A percentile compares a stretch with the other conserved stretches of the same genome.
These are phyloP conservation scores for Megamerina dolium DNA, from an alignment of 2,888 invertebrate genomes.

Conservation along the genomic window DNA sequence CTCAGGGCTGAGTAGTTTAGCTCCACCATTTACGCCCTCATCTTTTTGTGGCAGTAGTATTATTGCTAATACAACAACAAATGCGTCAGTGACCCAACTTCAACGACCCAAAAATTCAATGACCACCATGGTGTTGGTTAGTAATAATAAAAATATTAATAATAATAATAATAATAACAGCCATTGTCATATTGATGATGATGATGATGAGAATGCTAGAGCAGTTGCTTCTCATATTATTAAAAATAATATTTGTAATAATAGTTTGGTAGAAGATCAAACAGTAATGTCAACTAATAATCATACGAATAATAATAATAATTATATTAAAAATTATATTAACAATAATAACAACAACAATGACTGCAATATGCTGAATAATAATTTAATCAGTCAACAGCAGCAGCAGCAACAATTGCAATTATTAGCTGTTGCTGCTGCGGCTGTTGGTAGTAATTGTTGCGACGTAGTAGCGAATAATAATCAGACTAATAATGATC, in stretches of 20 bases:
- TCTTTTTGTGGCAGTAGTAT: background rate
- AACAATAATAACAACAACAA: constrained; percentile 27
- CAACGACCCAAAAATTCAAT: constrained; percentile 36
- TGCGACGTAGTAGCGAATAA: constrained; percentile 18
- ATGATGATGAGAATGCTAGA: background rate
- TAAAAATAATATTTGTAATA: too few species aligned
- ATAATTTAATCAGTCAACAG: constrained; percentile 32
- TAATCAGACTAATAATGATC: constrained; percentile 2
- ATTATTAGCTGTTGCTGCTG: constrained; percentile 34
- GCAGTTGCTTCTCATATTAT: too few species aligned
- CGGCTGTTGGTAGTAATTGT: constrained; percentile 25
- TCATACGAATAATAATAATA: constrained; percentile 2
- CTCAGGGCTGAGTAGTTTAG: constrained; percentile 9
- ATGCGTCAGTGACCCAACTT: constrained; percentile 25
- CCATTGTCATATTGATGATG: background rate
- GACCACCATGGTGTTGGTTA: constrained; percentile 46
- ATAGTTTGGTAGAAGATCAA: too few species aligned
- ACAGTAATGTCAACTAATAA: too few species aligned
- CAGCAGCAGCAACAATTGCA: constrained; percentile 32
- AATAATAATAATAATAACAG: background rate
- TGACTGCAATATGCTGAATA: constrained; percentile 33
- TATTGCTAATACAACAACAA: constrained; percentile 4
- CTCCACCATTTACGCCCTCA: background rate
- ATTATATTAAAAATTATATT: background rate
- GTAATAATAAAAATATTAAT: constrained; percentile 35